Conservation (phyloP, 1,140 invertebrate genomes). For the Cyphomyrmex costatus region DNA sequence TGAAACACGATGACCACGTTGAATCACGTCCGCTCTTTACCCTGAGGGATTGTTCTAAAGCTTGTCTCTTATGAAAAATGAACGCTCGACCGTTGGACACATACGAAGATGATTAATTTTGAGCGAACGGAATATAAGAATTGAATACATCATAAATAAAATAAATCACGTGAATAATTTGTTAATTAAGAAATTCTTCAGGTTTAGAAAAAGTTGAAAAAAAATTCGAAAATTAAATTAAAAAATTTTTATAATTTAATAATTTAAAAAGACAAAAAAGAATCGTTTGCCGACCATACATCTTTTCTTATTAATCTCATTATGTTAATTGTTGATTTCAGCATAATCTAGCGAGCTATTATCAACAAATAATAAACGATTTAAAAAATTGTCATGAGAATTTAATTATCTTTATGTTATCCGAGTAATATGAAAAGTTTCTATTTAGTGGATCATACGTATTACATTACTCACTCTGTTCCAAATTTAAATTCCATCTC, state of each 20-base stretch:
- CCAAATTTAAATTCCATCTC: slow-evolving; percentile 5
- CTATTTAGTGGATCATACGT: neutral
- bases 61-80: slow-evolving; percentile 44
- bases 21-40: slow-evolving; percentile 31
- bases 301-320: neutral
- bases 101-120: slow-evolving; percentile 36
- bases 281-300: neutral
- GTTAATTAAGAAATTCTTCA: neutral
- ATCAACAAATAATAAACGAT: neutral
- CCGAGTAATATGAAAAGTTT: neutral
- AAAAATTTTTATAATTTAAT: too few species aligned
- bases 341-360: neutral
- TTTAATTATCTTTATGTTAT: neutral
- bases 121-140: neutral
- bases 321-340: neutral
- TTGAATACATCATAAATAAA: slow-evolving; percentile 15
- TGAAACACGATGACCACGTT: neutral
- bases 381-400: neutral
- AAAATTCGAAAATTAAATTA: too few species aligned
- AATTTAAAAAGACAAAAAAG: neutral
- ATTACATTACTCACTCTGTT: slow-evolving; percentile 34
- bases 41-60: neutral
- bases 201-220: neutral
- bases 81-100: neutral
- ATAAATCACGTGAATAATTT: neutral